phyloP scores from a whole-genome alignment of 1,140 invertebrate species.

The Vollenhovia emeryi region DNA sequence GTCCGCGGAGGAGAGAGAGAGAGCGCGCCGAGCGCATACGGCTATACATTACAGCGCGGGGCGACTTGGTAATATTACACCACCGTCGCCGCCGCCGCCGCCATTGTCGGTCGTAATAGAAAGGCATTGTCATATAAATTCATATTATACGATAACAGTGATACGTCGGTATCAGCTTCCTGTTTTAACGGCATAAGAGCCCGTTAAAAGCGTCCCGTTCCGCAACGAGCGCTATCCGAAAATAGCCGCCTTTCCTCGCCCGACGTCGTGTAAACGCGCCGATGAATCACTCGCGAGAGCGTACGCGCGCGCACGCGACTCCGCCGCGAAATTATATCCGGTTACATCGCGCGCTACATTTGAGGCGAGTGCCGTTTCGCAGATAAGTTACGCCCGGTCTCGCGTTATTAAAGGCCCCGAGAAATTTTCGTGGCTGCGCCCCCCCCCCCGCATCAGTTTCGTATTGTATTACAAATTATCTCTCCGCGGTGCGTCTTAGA shows the following conservation, averaged over 20 bases:
- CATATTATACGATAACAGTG: constrained; percentile 51
- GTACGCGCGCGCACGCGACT: neutral
- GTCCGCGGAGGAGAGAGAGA: constrained; percentile 26
- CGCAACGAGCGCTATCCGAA: constrained; percentile 20
- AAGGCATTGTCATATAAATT: constrained; percentile 57
- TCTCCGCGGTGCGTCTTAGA: neutral
- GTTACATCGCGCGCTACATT: constrained; percentile 30
- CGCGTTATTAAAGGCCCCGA: neutral
- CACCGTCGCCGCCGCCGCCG: neutral
- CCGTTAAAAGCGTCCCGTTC: constrained; percentile 38
- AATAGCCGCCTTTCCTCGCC: constrained; percentile 27
- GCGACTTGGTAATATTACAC: constrained; percentile 49
- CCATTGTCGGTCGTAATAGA: constrained; percentile 45
- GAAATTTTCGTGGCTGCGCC: neutral
- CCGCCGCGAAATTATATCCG: neutral
- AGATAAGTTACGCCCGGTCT: neutral
- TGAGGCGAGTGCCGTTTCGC: constrained; percentile 1
- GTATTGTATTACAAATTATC: neutral
- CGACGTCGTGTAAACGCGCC: constrained; percentile 28
- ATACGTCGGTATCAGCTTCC: constrained; percentile 45
- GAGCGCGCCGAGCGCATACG: neutral
- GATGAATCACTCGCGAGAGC: constrained; percentile 42
- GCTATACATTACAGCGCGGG: constrained; percentile 41
- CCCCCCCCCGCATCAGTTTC: neutral
- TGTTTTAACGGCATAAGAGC: constrained; percentile 38